Conservation (phyloP, 2,888 invertebrate species). For the Nudaria mundana region DNA sequence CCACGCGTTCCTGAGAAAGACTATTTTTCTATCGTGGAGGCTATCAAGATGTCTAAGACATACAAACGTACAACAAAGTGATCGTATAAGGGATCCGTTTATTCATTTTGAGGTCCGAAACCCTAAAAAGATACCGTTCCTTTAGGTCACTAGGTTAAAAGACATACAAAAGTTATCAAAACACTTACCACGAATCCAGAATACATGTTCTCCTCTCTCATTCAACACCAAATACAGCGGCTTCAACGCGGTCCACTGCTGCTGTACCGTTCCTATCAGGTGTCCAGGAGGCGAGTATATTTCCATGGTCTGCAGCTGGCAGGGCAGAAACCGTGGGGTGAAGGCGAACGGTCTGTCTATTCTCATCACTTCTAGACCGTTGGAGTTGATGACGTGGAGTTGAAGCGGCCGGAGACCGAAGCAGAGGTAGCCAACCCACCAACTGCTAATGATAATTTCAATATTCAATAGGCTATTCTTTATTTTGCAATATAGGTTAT, state of each 20-base stretch:
- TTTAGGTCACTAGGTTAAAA: too few species aligned
- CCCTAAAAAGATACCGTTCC: neutral
- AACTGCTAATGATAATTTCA: slow-evolving; percentile 35
- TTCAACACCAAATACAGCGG: slow-evolving; percentile 87
- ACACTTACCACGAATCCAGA: slow-evolving; percentile 85
- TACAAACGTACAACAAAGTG: too few species aligned
- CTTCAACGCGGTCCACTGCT: slow-evolving; percentile 86
- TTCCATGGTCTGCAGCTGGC: slow-evolving; percentile 87
- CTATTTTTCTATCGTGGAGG: too few species aligned
- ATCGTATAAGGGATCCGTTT: too few species aligned
- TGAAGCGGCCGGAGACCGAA: slow-evolving; percentile 62
- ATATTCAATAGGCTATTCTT: too few species aligned
- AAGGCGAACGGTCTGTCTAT: slow-evolving; percentile 90
- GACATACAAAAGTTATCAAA: neutral
- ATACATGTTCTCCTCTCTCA: slow-evolving; percentile 84
- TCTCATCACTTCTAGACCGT: slow-evolving; percentile 84
- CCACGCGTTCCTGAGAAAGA: too few species aligned
- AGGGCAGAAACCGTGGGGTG: slow-evolving; percentile 89
- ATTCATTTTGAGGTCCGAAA: neutral
- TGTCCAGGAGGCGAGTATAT: slow-evolving; percentile 86
- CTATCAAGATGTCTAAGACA: too few species aligned
- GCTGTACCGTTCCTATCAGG: slow-evolving; percentile 85
- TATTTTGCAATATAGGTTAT: too few species aligned
- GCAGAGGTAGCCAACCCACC: slow-evolving; percentile 70
- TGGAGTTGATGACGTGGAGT: slow-evolving; percentile 48